phyloP scores from a whole-genome alignment of 2,888 invertebrate species.

The Bursaphelenchus okinawaensis region DNA sequence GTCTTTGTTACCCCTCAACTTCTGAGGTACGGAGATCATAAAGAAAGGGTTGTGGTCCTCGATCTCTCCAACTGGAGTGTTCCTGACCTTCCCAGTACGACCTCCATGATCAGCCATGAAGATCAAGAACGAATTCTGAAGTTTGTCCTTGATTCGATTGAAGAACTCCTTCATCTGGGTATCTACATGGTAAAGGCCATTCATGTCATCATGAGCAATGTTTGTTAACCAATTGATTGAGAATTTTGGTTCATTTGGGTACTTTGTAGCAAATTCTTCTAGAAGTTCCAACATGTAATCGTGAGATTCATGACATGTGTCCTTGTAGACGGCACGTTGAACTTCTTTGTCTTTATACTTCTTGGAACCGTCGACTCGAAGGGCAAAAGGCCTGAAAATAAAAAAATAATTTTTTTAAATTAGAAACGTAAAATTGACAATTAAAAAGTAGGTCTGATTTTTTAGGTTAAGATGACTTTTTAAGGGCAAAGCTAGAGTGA shows the following conservation, averaged over 20 bases:
- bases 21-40: conserved; percentile 31
- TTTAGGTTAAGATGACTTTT: too few species aligned
- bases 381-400: conserved; percentile 15
- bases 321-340: conserved; percentile 17
- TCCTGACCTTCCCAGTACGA: conserved; percentile 29
- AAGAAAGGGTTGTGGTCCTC: conserved; percentile 40
- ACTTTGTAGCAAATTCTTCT: conserved; percentile 32
- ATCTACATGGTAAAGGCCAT: conserved; percentile 34
- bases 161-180: conserved; percentile 34
- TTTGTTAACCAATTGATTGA: conserved; percentile 36
- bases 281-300: conserved; percentile 31
- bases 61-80: conserved; percentile 29
- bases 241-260: conserved; percentile 36
- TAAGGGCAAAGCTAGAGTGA: too few species aligned
- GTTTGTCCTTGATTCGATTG: conserved; percentile 19
- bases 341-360: conserved; percentile 18
- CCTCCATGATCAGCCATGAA: conserved; percentile 42
- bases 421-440: too few species aligned
- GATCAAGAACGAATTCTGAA: conserved; percentile 20
- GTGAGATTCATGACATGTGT: conserved; percentile 33
- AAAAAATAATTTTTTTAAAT: too few species aligned
- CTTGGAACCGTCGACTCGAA: conserved; percentile 15
- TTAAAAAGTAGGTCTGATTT: too few species aligned
- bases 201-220: conserved; percentile 35
- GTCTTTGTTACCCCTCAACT: conserved; percentile 21